Percentiles rank a stretch among this genome's conserved stretches.
Conservation (phyloP, 2,888 invertebrate species). For the Trisateles emortualis region DNA sequence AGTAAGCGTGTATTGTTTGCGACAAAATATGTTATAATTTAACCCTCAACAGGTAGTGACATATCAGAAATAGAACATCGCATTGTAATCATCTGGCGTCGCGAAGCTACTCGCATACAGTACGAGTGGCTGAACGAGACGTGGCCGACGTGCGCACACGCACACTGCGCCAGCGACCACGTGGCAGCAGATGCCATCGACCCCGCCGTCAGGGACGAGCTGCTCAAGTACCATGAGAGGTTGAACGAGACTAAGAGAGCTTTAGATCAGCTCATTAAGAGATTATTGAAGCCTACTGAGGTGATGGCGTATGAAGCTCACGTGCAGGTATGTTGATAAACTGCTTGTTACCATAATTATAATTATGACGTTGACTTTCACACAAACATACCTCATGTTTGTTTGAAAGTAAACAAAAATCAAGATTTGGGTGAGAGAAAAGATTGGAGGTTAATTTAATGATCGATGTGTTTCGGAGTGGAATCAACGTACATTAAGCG, state of each 20-base stretch:
- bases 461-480: too few species aligned
- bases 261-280: conserved; percentile 90
- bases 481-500: too few species aligned
- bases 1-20: too few species aligned
- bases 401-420: not conserved
- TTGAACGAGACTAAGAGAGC: conserved; percentile 91
- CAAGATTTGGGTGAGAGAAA: too few species aligned
- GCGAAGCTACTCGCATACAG: conserved; percentile 94
- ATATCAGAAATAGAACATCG: conserved; percentile 88
- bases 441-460: too few species aligned
- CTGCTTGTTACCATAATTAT: too few species aligned
- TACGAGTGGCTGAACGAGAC: conserved; percentile 95
- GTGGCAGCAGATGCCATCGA: conserved; percentile 56
- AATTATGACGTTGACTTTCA: too few species aligned
- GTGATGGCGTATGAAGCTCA: conserved; percentile 92
- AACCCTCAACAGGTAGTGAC: conserved; percentile 74
- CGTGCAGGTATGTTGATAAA: conserved; percentile 89
- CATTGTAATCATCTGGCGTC: conserved; percentile 96
- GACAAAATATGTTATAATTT: not conserved
- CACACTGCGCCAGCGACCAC: conserved; percentile 53
- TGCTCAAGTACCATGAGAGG: conserved; percentile 66
- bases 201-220: conserved; percentile 69
- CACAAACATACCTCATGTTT: too few species aligned
- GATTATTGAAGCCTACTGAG: conserved; percentile 91
- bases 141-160: conserved; percentile 88